phyloP scores from a whole-genome alignment of 2,797 vertebrate genomes.

The Holocentrus rufus region DNA sequence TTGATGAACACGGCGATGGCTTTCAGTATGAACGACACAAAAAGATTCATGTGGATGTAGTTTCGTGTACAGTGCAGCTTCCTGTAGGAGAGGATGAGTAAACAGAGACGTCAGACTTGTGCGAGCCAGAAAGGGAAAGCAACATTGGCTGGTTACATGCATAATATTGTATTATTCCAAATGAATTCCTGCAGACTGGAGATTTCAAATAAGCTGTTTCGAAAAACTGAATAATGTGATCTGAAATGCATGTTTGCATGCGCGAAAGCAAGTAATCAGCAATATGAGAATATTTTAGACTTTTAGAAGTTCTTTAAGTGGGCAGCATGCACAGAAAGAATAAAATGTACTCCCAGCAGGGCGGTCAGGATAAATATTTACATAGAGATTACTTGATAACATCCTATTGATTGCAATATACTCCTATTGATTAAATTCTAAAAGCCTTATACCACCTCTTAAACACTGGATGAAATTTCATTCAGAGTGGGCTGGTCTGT shows the following conservation, averaged over 20 bases:
- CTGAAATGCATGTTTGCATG: neutral
- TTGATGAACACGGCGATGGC: conserved; percentile 92
- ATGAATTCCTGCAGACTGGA: conserved; percentile 19
- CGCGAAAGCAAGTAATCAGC: neutral
- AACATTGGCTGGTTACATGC: neutral
- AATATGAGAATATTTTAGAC: conserved; percentile 14
- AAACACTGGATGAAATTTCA: too few relatives aligned
- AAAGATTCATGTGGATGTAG: conserved; percentile 96
- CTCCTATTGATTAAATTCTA: too few relatives aligned
- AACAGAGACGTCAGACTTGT: neutral
- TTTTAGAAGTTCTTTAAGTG: neutral
- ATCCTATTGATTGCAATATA: neutral
- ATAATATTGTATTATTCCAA: neutral
- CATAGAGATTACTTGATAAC: neutral
- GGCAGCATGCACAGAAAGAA: conserved; percentile 22
- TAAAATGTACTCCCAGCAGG: conserved; percentile 1
- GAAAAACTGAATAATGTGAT: neutral
- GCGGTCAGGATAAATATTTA: conserved; percentile 24
- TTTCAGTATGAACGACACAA: conserved; percentile 94
- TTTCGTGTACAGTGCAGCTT: conserved; percentile 97
- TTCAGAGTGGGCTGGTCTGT: too few relatives aligned
- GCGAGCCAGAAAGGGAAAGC: too few relatives aligned
- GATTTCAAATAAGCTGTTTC: conserved; percentile 9
- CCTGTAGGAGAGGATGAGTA: conserved; percentile 73
- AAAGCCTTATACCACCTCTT: too few relatives aligned